A percentile compares a stretch with the other conserved stretches of the same genome.
These are phyloP conservation scores for Pycnomerus fuliginosus DNA, from an alignment of 2,888 invertebrate species.

Conservation along the genomic window DNA sequence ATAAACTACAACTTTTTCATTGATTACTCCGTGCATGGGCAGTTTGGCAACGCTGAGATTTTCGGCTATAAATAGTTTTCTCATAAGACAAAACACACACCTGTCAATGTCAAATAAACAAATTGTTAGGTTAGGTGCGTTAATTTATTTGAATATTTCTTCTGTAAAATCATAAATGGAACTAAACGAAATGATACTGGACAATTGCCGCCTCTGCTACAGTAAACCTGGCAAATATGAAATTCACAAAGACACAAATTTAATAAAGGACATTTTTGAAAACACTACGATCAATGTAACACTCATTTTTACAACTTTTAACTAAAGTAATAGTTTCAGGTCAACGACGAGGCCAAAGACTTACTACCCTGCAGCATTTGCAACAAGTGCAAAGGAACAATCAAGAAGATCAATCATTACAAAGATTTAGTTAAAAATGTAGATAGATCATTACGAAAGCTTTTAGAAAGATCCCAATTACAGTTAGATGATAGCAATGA, in stretches of 20 bases:
- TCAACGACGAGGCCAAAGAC: constrained; percentile 26
- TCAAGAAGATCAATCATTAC: constrained; percentile 31
- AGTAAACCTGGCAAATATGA: neutral
- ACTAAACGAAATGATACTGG: constrained; percentile 15
- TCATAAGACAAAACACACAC: too few relatives aligned
- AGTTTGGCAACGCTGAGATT: too few relatives aligned
- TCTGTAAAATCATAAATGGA: too few relatives aligned
- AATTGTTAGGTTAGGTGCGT: too few relatives aligned
- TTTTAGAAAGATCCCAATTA: constrained; percentile 5
- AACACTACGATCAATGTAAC: neutral
- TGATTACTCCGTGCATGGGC: too few relatives aligned
- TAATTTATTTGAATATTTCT: too few relatives aligned
- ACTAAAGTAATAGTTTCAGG: constrained; percentile 24
- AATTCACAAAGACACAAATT: neutral
- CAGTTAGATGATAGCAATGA: constrained; percentile 4
- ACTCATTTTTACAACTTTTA: constrained; percentile 1
- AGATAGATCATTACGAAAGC: constrained; percentile 25
- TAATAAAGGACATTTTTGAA: neutral
- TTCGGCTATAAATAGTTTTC: too few relatives aligned
- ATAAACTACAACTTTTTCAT: too few relatives aligned
- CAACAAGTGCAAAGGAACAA: constrained; percentile 26
- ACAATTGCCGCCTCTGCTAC: constrained; percentile 1
- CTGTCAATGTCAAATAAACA: too few relatives aligned
- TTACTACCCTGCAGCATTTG: constrained; percentile 32
- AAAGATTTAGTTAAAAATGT: constrained; percentile 28